These are phyloP conservation scores for Chloroceryle amazona DNA, from an alignment of 2,797 vertebrate genomes.

Conservation along the genomic window DNA sequence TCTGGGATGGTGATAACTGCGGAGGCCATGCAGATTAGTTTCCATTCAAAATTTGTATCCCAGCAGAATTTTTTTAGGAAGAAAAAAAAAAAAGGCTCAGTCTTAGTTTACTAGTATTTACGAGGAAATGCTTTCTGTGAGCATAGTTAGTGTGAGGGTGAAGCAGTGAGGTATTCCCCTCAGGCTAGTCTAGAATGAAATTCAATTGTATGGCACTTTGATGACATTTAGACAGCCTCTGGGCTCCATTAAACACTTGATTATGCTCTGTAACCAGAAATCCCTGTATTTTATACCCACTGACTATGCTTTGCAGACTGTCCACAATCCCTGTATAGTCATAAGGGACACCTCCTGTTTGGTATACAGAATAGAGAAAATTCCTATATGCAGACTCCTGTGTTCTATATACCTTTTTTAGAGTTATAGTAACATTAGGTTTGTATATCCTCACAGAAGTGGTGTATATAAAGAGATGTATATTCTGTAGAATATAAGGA, in stretches of 20 bases:
- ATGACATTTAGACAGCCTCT: neutral
- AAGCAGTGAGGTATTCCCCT: neutral
- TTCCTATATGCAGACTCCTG: neutral
- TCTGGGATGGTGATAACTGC: neutral
- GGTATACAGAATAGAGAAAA: neutral
- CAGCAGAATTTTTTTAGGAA: neutral
- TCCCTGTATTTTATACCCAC: neutral
- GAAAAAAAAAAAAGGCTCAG: neutral
- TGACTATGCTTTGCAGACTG: neutral
- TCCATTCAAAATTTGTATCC: neutral
- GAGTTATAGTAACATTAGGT: neutral
- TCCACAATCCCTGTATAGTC: neutral
- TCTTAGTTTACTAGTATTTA: neutral
- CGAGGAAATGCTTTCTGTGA: neutral
- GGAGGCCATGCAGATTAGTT: neutral
- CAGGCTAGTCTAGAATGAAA: neutral
- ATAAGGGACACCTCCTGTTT: neutral
- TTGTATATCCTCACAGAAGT: neutral
- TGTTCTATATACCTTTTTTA: neutral
- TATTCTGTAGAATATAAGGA: conserved; percentile 4
- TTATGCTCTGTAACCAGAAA: conserved; percentile 2
- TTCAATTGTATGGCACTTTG: neutral
- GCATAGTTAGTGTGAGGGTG: neutral
- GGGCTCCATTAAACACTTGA: neutral
- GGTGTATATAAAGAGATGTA: neutral